Evolutionary conservation across 2,113 vertebrate genomes (phyloP).

Genomic region (Psophia crepitans): DNA sequence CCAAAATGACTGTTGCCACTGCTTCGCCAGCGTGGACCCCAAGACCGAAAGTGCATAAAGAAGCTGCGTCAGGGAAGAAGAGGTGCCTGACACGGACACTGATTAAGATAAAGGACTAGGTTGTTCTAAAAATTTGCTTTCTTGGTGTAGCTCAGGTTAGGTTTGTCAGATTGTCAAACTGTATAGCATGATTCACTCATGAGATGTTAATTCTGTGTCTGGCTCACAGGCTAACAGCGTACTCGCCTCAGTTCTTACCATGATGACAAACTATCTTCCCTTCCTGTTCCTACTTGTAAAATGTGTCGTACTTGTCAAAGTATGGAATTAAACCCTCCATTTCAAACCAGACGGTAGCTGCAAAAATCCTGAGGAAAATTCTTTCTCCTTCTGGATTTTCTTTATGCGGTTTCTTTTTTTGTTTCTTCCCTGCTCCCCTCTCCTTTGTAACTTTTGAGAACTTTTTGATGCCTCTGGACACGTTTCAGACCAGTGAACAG

Average conservation of each 20-base stretch:
- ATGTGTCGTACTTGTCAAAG: not conserved
- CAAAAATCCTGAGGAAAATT: not conserved
- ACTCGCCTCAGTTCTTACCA: not conserved
- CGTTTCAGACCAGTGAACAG: not conserved
- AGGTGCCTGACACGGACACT: not conserved
- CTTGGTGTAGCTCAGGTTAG: not conserved
- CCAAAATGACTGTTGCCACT: not conserved
- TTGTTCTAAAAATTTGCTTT: not conserved
- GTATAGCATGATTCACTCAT: not conserved
- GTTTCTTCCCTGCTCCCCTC: not conserved
- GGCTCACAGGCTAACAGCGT: not conserved
- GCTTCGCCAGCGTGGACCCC: not conserved
- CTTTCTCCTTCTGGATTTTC: not conserved
- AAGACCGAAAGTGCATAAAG: not conserved
- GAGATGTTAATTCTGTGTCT: constrained; percentile 34
- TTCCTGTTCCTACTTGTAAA: constrained; percentile 15
- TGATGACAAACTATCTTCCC: not conserved
- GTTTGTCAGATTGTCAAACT: constrained; percentile 14
- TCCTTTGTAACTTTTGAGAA: not conserved
- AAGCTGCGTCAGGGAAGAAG: not conserved
- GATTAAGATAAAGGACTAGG: not conserved
- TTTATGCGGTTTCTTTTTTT: not conserved
- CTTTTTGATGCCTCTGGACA: not conserved
- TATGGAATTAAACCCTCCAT: not conserved
- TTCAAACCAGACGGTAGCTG: not conserved